Conservation (phyloP, 2,888 invertebrate species). For the Neria commutata region DNA sequence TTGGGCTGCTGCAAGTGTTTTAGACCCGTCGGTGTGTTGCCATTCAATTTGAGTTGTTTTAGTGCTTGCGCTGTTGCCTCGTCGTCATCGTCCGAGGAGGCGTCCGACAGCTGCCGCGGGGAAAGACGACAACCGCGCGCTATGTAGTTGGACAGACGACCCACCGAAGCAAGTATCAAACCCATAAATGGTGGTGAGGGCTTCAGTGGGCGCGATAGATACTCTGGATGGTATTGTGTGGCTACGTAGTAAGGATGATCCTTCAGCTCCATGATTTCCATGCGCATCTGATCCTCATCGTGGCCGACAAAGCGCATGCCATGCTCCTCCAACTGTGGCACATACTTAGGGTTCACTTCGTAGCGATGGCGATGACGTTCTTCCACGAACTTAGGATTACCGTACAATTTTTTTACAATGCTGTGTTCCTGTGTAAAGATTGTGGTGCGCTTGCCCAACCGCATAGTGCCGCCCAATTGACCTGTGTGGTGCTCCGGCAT, state of each 20-base stretch:
- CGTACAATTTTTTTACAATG: constrained; percentile 75
- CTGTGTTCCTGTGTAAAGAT: constrained; percentile 70
- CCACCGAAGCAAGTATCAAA: constrained; percentile 86
- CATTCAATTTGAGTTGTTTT: constrained; percentile 17
- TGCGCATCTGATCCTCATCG: constrained; percentile 81
- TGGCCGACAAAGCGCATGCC: constrained; percentile 90
- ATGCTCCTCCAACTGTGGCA: constrained; percentile 75
- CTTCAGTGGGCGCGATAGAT: constrained; percentile 85
- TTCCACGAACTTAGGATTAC: constrained; percentile 77
- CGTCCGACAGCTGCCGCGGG: constrained; percentile 76
- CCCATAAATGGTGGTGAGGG: constrained; percentile 97
- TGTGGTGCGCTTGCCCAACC: constrained; percentile 91
- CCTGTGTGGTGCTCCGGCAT: constrained; percentile 99
- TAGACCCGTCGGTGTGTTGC: background rate
- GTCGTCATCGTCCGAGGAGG: constrained; percentile 68
- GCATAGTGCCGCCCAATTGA: constrained; percentile 96
- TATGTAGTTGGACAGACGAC: constrained; percentile 76
- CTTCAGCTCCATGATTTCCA: constrained; percentile 91
- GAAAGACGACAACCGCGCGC: constrained; percentile 77
- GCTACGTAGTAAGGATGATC: constrained; percentile 92
- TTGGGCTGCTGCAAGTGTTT: background rate
- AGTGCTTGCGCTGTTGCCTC: constrained; percentile 20
- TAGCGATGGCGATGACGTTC: constrained; percentile 97
- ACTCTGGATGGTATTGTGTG: constrained; percentile 98
- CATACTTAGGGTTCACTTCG: constrained; percentile 93